Conservation (phyloP, 2,797 vertebrate genomes). For the Acrocephalus scirpaceus region DNA sequence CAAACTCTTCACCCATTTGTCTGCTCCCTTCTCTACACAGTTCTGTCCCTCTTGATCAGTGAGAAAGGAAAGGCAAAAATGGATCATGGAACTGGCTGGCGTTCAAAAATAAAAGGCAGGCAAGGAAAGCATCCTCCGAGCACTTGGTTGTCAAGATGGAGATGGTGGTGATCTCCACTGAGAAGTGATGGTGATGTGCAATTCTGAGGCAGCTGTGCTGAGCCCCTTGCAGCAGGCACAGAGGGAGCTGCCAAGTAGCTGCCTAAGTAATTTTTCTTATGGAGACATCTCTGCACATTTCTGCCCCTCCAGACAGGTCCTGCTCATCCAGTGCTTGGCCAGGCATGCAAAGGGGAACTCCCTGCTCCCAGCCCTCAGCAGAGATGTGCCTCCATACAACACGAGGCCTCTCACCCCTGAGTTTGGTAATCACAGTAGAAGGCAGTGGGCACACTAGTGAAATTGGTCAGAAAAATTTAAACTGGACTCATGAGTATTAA, state of each 20-base stretch:
- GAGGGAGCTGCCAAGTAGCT: neutral
- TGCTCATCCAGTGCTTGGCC: accelerated
- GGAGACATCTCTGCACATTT: neutral
- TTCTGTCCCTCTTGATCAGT: neutral
- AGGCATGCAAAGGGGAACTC: neutral
- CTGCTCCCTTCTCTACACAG: neutral
- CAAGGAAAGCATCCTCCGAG: neutral
- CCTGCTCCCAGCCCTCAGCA: neutral
- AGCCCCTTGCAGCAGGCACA: neutral
- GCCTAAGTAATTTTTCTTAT: accelerated
- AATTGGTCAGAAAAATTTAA: neutral
- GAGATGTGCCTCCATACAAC: accelerated
- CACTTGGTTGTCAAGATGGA: neutral
- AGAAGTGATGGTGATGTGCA: neutral
- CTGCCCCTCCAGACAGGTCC: neutral
- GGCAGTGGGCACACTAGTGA: neutral
- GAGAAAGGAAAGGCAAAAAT: neutral
- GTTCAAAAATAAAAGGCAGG: neutral
- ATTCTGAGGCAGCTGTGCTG: neutral
- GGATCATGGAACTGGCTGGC: neutral
- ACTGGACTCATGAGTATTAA: neutral
- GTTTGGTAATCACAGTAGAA: neutral
- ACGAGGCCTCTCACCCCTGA: accelerated
- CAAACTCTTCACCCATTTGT: neutral
- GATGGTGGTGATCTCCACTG: neutral